Conservation (phyloP, 2,113 vertebrate genomes). For the Phalacrocorax carbo region DNA sequence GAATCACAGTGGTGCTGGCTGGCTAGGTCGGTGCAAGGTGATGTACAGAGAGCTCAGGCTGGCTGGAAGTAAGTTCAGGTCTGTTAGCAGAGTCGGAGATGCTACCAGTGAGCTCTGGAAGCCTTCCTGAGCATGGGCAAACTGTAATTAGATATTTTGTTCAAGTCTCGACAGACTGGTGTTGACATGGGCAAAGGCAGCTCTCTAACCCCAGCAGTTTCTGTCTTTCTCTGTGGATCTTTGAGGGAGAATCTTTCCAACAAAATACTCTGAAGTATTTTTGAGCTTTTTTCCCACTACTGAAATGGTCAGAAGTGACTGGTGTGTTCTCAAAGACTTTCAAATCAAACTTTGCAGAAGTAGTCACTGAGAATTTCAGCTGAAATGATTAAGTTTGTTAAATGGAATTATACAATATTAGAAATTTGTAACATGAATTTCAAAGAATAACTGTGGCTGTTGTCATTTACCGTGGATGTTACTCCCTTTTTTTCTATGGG, state of each 20-base stretch:
- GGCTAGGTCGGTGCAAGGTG: neutral
- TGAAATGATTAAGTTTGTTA: neutral
- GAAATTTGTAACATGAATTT: neutral
- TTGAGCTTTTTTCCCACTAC: neutral
- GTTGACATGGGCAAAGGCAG: neutral
- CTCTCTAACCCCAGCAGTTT: neutral
- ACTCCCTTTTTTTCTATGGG: neutral
- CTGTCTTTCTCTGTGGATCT: neutral
- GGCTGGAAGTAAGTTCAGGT: neutral
- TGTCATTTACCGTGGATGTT: neutral
- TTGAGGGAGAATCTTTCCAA: neutral
- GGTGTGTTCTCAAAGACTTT: neutral
- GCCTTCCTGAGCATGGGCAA: neutral
- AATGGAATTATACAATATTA: neutral
- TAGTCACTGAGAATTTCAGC: neutral
- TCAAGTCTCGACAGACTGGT: neutral
- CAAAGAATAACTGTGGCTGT: neutral
- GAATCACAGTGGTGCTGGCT: neutral
- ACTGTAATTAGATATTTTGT: neutral
- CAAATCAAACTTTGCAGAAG: neutral
- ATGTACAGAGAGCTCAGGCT: neutral
- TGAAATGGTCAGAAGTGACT: neutral
- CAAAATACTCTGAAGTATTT: neutral
- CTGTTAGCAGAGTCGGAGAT: rapidly evolving
- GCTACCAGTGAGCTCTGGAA: neutral